Base-by-base conservation (phyloP, 2,113 vertebrate species). In the Hystrix cristata region DNA sequence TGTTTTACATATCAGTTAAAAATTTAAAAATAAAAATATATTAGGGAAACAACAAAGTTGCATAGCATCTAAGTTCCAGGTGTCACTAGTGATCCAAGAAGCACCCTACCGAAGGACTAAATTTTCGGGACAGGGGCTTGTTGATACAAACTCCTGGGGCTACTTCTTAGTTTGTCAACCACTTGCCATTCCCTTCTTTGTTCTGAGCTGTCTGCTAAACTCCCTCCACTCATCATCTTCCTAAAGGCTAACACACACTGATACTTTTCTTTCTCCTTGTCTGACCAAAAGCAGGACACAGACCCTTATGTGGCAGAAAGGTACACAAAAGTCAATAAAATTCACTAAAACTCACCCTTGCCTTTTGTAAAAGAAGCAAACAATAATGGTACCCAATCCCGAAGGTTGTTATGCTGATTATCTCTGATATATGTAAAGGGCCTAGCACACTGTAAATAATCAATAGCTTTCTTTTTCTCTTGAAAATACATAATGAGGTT, bases 401-500 rank as follows among this genome's bases (percentile, higher is more conserved):
- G 23, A 81, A 27, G 5, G 43, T n/a, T 55, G 12, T 59, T 79
- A 43, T 69, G 23, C 84, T 5, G 62, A 83, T 60, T 64, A 72
- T 9, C 15, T 84, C 27, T 82, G 48, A 92, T 69, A 14, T 72
- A 12, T 57, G 13, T 19, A 69, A 79, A 87, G 19, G 87, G 16
- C 55, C 67, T 94, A 76, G 21, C 25, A 78, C 51, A 27, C 12
- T 51, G 8, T 60, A 89, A 31, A 43, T n/a, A 96, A 90, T 90
- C 53, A 95, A 87, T 76, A 67, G 43, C 5, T 69, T 95, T 23
- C 46, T 89, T 87, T 88, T 51, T 87, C 27, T 80, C 23, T 86
- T 87, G 18, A 94, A 95, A 95, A 96, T 43, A 95, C 29, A 6
- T 38, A 83, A 11, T 64, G 31, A 89, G 14, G 7, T 90, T 84